Evolutionary conservation across 2,797 vertebrate species (phyloP).

Genomic region (Myiotriccus ornatus): DNA sequence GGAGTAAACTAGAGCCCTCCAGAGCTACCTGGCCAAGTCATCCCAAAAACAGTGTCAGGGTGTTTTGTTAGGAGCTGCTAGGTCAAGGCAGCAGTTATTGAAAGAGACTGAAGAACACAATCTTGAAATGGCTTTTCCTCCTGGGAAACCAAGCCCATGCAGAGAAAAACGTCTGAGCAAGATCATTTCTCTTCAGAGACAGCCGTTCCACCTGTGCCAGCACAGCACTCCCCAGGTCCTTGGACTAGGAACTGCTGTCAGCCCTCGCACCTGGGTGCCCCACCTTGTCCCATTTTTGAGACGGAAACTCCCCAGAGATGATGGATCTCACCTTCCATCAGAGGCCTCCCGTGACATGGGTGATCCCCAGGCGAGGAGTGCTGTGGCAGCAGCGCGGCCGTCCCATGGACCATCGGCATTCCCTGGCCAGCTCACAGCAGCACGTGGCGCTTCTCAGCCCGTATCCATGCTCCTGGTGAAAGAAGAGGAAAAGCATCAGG

Average conservation of each 20-base stretch:
- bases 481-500: background rate
- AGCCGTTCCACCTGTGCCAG: rapidly evolving
- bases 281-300: background rate
- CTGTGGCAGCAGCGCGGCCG: background rate
- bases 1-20: background rate
- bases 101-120: background rate
- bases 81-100: background rate
- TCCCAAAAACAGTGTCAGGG: background rate
- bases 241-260: background rate
- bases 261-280: rapidly evolving
- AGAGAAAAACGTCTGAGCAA: background rate
- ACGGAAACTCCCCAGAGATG: background rate
- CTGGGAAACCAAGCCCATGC: background rate
- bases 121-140: background rate
- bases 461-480: background rate
- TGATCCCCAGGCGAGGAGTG: background rate
- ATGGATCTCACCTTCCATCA: slow-evolving; percentile 57
- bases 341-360: slow-evolving; percentile 5
- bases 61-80: background rate
- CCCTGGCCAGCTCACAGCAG: background rate
- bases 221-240: background rate
- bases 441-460: background rate
- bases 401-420: background rate
- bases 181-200: background rate
- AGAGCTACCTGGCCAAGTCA: background rate